These are phyloP conservation scores for Aphodius granarius DNA, from an alignment of 2,888 invertebrate genomes.

Conservation along the genomic window DNA sequence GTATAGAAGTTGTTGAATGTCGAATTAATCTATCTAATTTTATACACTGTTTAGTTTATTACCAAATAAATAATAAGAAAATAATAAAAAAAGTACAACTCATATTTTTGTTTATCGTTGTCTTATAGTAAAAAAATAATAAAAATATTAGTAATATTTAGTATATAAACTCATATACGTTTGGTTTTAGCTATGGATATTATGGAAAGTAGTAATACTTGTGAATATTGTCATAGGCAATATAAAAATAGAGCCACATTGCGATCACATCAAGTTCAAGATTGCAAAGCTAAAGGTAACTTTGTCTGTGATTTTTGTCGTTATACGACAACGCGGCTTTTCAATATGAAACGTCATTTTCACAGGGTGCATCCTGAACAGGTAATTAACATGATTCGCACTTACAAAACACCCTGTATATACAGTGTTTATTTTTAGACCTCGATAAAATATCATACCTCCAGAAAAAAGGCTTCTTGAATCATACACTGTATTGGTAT, in stretches of 20 bases:
- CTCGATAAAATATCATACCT: too few species aligned
- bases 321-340: neutral
- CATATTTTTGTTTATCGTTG: neutral
- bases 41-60: too few species aligned
- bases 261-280: neutral
- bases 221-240: neutral
- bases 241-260: neutral
- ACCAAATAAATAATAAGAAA: too few species aligned
- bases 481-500: too few species aligned
- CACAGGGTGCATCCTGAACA: neutral
- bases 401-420: too few species aligned
- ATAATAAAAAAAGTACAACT: too few species aligned
- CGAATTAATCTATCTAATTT: neutral
- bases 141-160: neutral
- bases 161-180: neutral
- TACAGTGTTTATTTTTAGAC: too few species aligned
- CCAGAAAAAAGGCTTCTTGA: too few species aligned
- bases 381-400: too few species aligned
- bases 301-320: conserved; percentile 1
- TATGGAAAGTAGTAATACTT: neutral
- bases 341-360: neutral
- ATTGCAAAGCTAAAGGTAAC: neutral
- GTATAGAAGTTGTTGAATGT: too few species aligned
- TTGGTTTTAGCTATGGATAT: neutral
- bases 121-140: neutral